Conservation (phyloP, 2,888 invertebrate species). For the Aplocera efformata region DNA sequence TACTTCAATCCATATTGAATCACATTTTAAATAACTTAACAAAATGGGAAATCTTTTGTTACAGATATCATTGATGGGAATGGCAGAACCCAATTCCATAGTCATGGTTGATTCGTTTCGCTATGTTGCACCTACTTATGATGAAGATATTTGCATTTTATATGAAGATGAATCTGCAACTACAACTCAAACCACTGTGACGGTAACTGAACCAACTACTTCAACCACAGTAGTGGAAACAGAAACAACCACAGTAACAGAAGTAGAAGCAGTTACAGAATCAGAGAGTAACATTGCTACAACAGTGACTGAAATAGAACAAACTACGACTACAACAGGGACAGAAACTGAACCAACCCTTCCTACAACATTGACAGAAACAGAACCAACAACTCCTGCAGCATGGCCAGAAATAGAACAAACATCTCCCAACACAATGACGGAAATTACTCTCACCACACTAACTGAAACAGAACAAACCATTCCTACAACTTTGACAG, state of each 20-base stretch:
- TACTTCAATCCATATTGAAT: too few species aligned
- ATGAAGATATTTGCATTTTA: conserved; percentile 38
- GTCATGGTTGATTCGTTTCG: conserved; percentile 52
- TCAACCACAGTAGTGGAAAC: conserved; percentile 5
- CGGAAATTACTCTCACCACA: conserved; percentile 11
- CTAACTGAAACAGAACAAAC: conserved; percentile 5
- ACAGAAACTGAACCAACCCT: conserved; percentile 2
- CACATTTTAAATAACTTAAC: background rate
- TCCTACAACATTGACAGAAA: conserved; percentile 1
- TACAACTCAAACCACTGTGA: conserved; percentile 1
- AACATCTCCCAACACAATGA: too few species aligned
- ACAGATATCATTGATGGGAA: conserved; percentile 49
- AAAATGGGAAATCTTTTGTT: conserved; percentile 23
- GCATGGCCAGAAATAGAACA: too few species aligned
- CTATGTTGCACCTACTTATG: conserved; percentile 37
- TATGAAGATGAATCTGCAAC: conserved; percentile 39
- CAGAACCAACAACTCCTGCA: background rate
- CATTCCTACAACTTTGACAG: too few species aligned
- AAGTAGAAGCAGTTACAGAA: conserved; percentile 9
- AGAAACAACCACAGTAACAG: conserved; percentile 13
- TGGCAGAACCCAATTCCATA: conserved; percentile 29
- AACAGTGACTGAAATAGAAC: background rate
- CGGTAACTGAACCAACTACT: conserved; percentile 7
- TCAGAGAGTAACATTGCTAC: conserved; percentile 11
- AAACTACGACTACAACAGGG: background rate